These are phyloP conservation scores for Bombyx mori DNA, from an alignment of 1,140 invertebrate genomes.

Conservation along the genomic window ASM3026992v2 NC_085125.1:2509501-2510000, in stretches of 20 bases:
- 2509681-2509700: constrained; percentile 21
- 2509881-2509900: constrained; percentile 61
- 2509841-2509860: constrained; percentile 37
- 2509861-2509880: constrained; percentile 65
- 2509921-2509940: constrained; percentile 50
- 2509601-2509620: constrained; percentile 60
- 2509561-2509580: no score
- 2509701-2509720: constrained; percentile 14
- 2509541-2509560: no score
- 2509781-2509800: constrained; percentile 16
- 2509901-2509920: constrained; percentile 54
- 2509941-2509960: constrained; percentile 35
- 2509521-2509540: no score
- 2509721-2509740: constrained; percentile 46
- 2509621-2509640: constrained; percentile 57
- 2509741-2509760: constrained; percentile 36
- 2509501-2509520: no score
- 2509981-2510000: constrained; percentile 46
- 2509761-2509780: constrained; percentile 29
- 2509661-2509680: constrained; percentile 49
- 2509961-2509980: constrained; percentile 18
- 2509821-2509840: constrained; percentile 12
- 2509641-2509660: constrained; percentile 60
- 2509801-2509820: not conserved
- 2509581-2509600: constrained; percentile 58